Base-by-base conservation (phyloP, 2,113 vertebrate genomes). In the Pipa parva region DNA sequence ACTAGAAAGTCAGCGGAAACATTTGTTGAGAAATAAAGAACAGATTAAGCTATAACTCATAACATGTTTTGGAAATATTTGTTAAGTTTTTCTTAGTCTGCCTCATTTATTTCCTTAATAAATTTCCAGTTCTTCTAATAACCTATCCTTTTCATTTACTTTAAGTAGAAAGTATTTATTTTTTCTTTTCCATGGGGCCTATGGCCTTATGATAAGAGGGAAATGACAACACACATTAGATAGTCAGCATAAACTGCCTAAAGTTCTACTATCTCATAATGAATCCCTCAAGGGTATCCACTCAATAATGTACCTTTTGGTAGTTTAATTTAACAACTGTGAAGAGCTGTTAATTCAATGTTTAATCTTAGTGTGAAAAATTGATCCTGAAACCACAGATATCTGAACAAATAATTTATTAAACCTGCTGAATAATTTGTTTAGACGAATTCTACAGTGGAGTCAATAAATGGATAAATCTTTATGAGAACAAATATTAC, bases 361-460 rank as follows among this genome's bases (percentile, higher is more conserved):
- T 51, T 51, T 69, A 59, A 69, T 69, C n/a, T 69, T 52, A 36
- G 22, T 51, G 55, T 60, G 27, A 13, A 59, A 60, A 68, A 51
- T 33, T 57, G 26, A 57, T 18, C 24, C 54, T 36, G 25, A 22
- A 59, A 22, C 49, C n/a, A 42, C 22, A 31, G 27, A 17, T 42
- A 27, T 25, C 15, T 45, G 17, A 29, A 31, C 24, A 11, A 60
- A 42, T 20, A 4, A 18, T 29, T 15, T 56, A 18, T 28, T 45
- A 45, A n/a, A n/a, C n/a, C n/a, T n/a, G n/a, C n/a, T n/a, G n/a
- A n/a, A n/a, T n/a, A n/a, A n/a, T n/a, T n/a, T n/a, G n/a, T n/a
- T n/a, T n/a, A n/a, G n/a, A n/a, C n/a, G n/a, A n/a, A n/a, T n/a
- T n/a, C n/a, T n/a, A n/a, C n/a, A n/a, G n/a, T n/a, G n/a, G n/a